A percentile compares a stretch with the other conserved stretches of the same genome.
Evolutionary conservation across 2,797 vertebrate genomes (phyloP).

Genomic region (Sitta carolinensis): DNA sequence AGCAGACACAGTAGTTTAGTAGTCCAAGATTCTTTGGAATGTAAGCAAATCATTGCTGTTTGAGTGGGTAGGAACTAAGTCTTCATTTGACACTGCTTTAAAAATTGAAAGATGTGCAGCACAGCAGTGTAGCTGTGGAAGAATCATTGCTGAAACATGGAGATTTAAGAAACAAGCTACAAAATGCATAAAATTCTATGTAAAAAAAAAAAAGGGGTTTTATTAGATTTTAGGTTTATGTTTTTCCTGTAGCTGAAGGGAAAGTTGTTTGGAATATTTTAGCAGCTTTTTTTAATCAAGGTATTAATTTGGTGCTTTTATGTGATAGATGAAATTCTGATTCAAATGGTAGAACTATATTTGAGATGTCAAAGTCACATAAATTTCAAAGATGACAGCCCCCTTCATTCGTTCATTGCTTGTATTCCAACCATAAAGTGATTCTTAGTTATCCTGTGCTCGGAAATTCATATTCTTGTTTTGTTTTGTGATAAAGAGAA

Average conservation of each 20-base stretch:
- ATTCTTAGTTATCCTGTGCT: neutral
- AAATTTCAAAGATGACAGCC: neutral
- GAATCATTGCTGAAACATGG: neutral
- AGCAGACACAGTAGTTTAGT: slow-evolving; percentile 68
- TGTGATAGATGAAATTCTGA: neutral
- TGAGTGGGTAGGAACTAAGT: slow-evolving; percentile 50
- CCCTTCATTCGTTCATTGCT: neutral
- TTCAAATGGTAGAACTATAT: neutral
- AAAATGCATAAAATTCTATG: neutral
- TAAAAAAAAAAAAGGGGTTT: neutral
- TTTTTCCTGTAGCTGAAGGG: neutral
- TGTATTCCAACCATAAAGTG: neutral
- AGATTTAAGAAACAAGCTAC: neutral
- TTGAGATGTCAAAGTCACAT: neutral
- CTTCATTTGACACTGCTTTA: slow-evolving; percentile 54
- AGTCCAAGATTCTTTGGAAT: slow-evolving; percentile 68
- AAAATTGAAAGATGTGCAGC: slow-evolving; percentile 26
- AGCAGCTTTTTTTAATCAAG: neutral
- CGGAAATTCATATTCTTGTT: neutral
- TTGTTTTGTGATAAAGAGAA: neutral
- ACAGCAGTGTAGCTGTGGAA: neutral
- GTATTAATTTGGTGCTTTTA: neutral
- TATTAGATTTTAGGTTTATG: neutral
- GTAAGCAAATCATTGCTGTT: slow-evolving; percentile 71
- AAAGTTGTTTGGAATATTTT: neutral